Conservation (phyloP, 2,113 vertebrate genomes). For the Hymenochirus boettgeri region DNA sequence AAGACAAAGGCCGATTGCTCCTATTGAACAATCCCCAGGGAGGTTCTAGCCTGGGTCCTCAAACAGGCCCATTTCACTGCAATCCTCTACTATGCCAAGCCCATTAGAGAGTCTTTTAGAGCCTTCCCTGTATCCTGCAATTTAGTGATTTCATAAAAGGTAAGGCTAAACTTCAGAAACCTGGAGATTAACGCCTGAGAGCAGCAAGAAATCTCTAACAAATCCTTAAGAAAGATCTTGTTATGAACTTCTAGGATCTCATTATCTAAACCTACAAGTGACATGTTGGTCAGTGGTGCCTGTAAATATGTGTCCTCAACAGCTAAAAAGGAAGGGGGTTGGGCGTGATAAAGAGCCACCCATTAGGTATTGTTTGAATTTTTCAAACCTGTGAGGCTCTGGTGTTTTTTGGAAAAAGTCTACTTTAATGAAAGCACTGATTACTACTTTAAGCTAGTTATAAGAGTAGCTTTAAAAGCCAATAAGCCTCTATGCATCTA, state of each 20-base stretch:
- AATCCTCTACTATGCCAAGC: not conserved
- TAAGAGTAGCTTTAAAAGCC: too few species aligned
- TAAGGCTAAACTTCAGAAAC: slow-evolving; percentile 35
- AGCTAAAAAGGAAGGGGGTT: too few species aligned
- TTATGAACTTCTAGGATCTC: slow-evolving; percentile 23
- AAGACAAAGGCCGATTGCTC: not conserved
- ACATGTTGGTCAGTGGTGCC: too few species aligned
- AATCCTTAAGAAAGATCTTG: slow-evolving; percentile 42
- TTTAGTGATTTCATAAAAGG: slow-evolving; percentile 37
- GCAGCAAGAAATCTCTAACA: slow-evolving; percentile 25
- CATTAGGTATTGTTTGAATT: too few species aligned
- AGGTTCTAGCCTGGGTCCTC: not conserved
- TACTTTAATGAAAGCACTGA: too few species aligned
- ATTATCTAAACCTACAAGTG: slow-evolving; percentile 1
- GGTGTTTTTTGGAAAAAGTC: too few species aligned
- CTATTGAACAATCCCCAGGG: not conserved
- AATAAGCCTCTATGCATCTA: too few species aligned
- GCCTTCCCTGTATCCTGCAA: slow-evolving; percentile 30
- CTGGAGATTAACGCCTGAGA: slow-evolving; percentile 32
- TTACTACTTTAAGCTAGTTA: too few species aligned
- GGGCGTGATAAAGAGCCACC: too few species aligned
- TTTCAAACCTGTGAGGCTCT: too few species aligned
- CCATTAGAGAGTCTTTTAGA: slow-evolving; percentile 22
- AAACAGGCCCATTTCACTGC: slow-evolving; percentile 7
- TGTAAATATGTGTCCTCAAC: too few species aligned